Conservation (phyloP, 1,140 invertebrate genomes). For the Phymastichus coffea region DNA sequence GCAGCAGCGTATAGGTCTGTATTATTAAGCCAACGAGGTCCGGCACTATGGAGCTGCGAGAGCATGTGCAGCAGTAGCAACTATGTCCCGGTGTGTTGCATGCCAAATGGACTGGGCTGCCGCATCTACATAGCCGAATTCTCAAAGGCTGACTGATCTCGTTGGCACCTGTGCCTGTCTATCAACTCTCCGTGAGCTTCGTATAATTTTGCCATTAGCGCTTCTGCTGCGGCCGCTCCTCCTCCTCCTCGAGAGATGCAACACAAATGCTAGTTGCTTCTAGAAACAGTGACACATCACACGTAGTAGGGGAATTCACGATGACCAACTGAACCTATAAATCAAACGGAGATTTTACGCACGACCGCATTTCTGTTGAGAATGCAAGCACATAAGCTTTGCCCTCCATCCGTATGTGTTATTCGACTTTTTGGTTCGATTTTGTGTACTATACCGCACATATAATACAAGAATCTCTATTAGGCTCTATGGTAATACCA, state of each 20-base stretch:
- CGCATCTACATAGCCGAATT: not conserved
- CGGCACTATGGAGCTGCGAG: too few species aligned
- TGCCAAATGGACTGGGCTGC: not conserved
- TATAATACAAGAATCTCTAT: too few species aligned
- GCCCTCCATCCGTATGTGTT: not conserved
- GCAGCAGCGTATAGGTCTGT: not conserved
- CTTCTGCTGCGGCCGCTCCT: not conserved
- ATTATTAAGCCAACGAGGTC: not conserved
- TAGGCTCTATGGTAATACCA: too few species aligned
- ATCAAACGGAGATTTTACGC: constrained; percentile 8
- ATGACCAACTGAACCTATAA: constrained; percentile 5
- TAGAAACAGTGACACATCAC: too few species aligned
- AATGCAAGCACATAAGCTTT: too few species aligned
- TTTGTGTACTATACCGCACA: too few species aligned
- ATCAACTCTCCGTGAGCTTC: not conserved
- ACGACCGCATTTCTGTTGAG: constrained; percentile 1
- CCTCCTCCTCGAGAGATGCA: too few species aligned
- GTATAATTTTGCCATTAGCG: constrained; percentile 17
- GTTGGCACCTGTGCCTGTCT: constrained; percentile 18
- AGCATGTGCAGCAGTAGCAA: too few species aligned
- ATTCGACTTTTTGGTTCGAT: too few species aligned
- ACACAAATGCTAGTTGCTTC: too few species aligned
- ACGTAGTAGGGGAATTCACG: too few species aligned
- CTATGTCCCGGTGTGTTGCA: too few species aligned
- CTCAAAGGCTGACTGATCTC: constrained; percentile 3